Evolutionary conservation across 2,888 invertebrate species (phyloP), one percentile per base, ranked within the genome.

Genomic region (Latheticus oryzae): DNA sequence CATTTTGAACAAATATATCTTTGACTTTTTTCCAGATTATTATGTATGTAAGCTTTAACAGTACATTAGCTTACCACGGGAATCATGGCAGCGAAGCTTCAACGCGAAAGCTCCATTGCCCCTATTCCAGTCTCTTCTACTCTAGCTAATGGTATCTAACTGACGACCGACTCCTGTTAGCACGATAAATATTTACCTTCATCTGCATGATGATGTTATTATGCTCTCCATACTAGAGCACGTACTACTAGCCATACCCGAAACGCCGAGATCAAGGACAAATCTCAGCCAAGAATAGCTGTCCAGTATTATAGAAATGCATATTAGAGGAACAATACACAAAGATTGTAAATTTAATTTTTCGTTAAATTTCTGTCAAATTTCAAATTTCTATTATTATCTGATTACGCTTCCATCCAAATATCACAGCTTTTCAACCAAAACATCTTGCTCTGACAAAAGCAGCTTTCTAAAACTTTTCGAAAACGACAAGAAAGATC

Each of bases 31-130:
- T 67, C 54, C 59, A 38, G 60, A 64, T 67, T 64, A 60, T 66
- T 63, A 60, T 65, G 64, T 67, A 64, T 63, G 65, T 65, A 64
- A 60, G 65, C 65, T 66, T 68, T 65, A 67, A 67, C 65, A 67
- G 62, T 67, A 65, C 65, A 68, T 70, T 68, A 67, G 64, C 58
- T 61, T 64, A 64, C 67, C 65, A 47, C 61, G 59, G 64, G 64
- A 65, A 58, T 52, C 50, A 26, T 42, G 24, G 33, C 38, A 35
- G 40, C 35, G 45, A 45, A 52, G 40, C 52, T 52, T 48, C 54
- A 54, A 15, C 47, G 26, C 33, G 28, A 53, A 47, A 52, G 33
- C 53, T 45, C 28, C 32, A 35, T 13, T 58, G 30, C 58, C 28
- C 26, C 30, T 35, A 40, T 37, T 24, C 56, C 13, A 17, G 37